phyloP scores from a whole-genome alignment of 2,888 invertebrate species.

The Ophion slaviceki region DNA sequence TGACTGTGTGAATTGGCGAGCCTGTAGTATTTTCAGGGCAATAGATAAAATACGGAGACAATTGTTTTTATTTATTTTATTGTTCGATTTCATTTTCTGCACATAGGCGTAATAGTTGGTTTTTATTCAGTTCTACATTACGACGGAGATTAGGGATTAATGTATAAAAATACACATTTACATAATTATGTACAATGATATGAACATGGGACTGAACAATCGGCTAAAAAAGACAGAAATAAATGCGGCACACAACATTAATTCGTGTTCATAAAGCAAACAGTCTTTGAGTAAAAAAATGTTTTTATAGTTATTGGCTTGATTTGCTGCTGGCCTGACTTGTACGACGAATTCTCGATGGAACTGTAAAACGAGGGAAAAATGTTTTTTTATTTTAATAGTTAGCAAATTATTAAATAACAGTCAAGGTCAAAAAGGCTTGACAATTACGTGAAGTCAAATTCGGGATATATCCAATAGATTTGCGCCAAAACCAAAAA shows the following conservation, averaged over 20 bases:
- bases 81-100: background rate
- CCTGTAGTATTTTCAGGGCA: conserved; percentile 66
- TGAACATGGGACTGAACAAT: background rate
- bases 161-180: too few relatives aligned
- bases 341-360: conserved; percentile 24
- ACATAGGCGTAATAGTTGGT: background rate
- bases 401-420: too few relatives aligned
- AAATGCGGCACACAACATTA: background rate
- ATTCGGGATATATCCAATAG: background rate
- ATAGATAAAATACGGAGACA: background rate
- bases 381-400: too few relatives aligned
- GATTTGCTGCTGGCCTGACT: background rate
- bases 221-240: background rate
- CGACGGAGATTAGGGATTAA: too few relatives aligned
- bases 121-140: background rate
- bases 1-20: conserved; percentile 75
- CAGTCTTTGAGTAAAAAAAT: background rate
- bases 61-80: background rate
- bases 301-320: background rate
- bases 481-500: too few relatives aligned
- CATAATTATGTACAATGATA: background rate
- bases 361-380: conserved; percentile 11
- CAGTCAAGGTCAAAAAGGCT: background rate
- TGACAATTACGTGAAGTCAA: too few relatives aligned
- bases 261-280: background rate